Evolutionary conservation across 1,140 invertebrate genomes (phyloP).

Genomic region (Luehdorfia chinensis): DNA sequence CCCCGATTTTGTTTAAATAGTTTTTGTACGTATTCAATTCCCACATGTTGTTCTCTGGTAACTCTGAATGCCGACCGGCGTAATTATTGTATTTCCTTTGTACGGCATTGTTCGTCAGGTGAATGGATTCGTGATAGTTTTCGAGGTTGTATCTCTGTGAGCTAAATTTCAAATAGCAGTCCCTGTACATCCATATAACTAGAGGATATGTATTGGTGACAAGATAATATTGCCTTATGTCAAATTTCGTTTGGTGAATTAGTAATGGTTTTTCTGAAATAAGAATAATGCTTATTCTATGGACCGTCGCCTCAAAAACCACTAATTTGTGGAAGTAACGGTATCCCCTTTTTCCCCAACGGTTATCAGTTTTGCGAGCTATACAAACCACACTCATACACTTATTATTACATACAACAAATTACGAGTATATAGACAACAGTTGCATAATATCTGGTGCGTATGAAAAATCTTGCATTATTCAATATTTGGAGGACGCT

Average conservation of each 20-base stretch:
- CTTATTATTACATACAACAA: too few species aligned
- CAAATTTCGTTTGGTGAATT: conserved; percentile 93
- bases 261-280: conserved; percentile 87
- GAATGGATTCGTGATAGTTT: conserved; percentile 92
- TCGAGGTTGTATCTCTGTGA: conserved; percentile 90
- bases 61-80: conserved; percentile 78
- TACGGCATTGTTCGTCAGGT: conserved; percentile 94
- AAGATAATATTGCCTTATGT: conserved; percentile 93
- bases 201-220: conserved; percentile 88
- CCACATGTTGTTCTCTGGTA: conserved; percentile 92
- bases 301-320: too few species aligned
- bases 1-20: conserved; percentile 78
- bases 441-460: too few species aligned
- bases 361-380: too few species aligned
- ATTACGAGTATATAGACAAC: too few species aligned
- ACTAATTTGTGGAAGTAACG: too few species aligned
- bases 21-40: conserved; percentile 85
- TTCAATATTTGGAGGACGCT: too few species aligned
- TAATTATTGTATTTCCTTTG: conserved; percentile 90
- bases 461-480: too few species aligned
- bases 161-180: conserved; percentile 93
- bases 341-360: too few species aligned
- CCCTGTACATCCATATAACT: conserved; percentile 93
- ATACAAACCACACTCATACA: too few species aligned
- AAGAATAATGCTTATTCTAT: conserved; percentile 17